A percentile compares a stretch with the other conserved stretches of the same genome.
Evolutionary conservation across 2,113 vertebrate species (phyloP).

Genomic region (Hiodon tergisus): DNA sequence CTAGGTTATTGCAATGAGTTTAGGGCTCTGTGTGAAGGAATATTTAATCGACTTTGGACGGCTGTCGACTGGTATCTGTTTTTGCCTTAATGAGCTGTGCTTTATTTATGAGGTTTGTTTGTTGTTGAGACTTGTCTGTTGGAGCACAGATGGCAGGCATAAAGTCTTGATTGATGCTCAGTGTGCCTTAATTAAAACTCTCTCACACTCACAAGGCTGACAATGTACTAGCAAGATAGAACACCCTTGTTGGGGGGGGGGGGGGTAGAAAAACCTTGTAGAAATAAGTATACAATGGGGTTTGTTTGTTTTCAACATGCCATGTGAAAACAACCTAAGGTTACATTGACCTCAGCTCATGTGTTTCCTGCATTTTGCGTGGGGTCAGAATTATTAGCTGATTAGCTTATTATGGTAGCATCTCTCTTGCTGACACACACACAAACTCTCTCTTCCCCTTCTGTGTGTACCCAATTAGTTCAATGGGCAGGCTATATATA

Average conservation of each 20-base stretch:
- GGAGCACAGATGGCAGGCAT: slow-evolving; percentile 60
- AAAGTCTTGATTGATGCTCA: slow-evolving; percentile 64
- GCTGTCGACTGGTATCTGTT: slow-evolving; percentile 16
- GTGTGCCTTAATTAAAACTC: slow-evolving; percentile 67
- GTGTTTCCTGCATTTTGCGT: too few species aligned
- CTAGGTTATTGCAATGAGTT: not conserved
- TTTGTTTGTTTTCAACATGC: too few species aligned
- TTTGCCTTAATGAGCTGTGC: slow-evolving; percentile 18
- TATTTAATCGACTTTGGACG: not conserved
- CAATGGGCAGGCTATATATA: too few species aligned
- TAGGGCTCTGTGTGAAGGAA: not conserved
- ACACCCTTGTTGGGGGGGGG: not conserved
- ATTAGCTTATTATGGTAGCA: too few species aligned
- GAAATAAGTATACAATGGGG: too few species aligned
- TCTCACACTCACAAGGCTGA: slow-evolving; percentile 46
- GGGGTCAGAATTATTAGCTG: too few species aligned
- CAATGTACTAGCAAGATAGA: slow-evolving; percentile 23
- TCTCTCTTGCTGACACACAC: too few species aligned
- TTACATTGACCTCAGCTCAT: not conserved
- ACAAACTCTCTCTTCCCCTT: too few species aligned
- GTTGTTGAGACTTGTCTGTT: slow-evolving; percentile 47
- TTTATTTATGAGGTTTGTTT: slow-evolving; percentile 55
- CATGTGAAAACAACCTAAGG: too few species aligned
- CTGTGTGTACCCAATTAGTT: too few species aligned
- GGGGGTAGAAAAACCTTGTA: not conserved